Base-by-base conservation (phyloP, 92 coral and sea anemone species). In the Blastomussa wellsi region DNA sequence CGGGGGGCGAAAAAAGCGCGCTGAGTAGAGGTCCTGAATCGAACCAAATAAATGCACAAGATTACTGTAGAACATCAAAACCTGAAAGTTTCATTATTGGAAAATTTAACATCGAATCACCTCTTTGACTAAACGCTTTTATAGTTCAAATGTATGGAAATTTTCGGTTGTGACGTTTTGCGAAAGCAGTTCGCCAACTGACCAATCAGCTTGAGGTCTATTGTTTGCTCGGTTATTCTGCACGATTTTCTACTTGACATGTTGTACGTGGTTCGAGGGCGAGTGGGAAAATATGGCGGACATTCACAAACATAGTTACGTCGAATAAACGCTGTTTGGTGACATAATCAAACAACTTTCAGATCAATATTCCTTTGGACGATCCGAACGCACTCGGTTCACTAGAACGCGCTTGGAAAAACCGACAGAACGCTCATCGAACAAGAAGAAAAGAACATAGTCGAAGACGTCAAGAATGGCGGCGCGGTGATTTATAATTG, bases 151-250 rank as follows among this genome's bases (percentile, higher is more conserved):
- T 72, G 83, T 89, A 92, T 92, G 95, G 92, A 93, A 93, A 91
- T 91, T 88, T 57, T 89, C 90, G 72, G 82, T 74, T 91, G 89
- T 93, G 97, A 93, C 97, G 94, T 89, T 83, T 86, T 80, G 68
- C 87, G 86, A 85, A 84, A 84, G 78, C 89, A 87, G 89, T 90
- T 72, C 66, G 36, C 75, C 65, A 74, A 69, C 86, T 78, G 79
- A 52, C 97, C 97, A 93, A 93, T 93, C 94, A 93, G 88, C 88
- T 81, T 57, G 90, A 83, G 87, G 90, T 74, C 85, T 88, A 87
- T 93, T 91, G 93, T 85, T 74, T 72, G 88, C 89, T 86, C 74
- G 92, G 82, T 51, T 80, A 78, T 89, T 89, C 92, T 76, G 92
- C 88, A 89, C 90, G 84, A 80, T 89, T 86, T n/a, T 51, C 11